Evolutionary conservation across 2,797 vertebrate species (phyloP).

Genomic region (Agapornis canus): DNA sequence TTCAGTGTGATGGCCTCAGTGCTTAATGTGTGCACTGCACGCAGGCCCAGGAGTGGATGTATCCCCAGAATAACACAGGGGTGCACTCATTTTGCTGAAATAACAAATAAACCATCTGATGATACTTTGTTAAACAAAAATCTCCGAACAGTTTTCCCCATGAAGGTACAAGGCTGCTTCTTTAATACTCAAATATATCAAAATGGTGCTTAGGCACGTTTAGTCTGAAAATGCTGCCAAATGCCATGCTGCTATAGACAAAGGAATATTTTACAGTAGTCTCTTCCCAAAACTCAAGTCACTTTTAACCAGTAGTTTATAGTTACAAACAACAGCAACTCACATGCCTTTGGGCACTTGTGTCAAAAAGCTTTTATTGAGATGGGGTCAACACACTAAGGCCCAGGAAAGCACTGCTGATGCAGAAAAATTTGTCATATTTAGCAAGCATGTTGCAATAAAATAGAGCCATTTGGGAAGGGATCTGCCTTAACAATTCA

Average conservation of each 20-base stretch:
- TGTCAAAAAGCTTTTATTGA: constrained; percentile 1
- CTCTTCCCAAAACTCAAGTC: neutral
- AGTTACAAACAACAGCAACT: neutral
- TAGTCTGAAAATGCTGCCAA: neutral
- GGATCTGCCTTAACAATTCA: neutral
- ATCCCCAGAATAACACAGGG: neutral
- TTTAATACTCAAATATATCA: neutral
- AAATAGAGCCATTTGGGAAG: neutral
- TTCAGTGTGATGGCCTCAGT: neutral
- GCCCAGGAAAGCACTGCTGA: neutral
- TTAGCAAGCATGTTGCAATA: neutral
- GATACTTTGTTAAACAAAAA: neutral
- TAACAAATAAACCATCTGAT: neutral
- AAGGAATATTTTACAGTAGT: neutral
- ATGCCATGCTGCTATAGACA: neutral
- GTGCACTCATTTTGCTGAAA: neutral
- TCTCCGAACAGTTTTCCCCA: neutral
- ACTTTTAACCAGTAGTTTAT: neutral
- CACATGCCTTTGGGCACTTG: neutral
- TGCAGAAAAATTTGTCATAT: neutral
- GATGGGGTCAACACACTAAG: neutral
- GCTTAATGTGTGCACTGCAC: neutral
- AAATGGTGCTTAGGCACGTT: neutral
- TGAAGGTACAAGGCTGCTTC: neutral
- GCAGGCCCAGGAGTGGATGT: neutral